Evolutionary conservation across 1,140 invertebrate species (phyloP), one percentile per base, ranked within the genome.

Genomic region (Drosophila albomicans): DNA sequence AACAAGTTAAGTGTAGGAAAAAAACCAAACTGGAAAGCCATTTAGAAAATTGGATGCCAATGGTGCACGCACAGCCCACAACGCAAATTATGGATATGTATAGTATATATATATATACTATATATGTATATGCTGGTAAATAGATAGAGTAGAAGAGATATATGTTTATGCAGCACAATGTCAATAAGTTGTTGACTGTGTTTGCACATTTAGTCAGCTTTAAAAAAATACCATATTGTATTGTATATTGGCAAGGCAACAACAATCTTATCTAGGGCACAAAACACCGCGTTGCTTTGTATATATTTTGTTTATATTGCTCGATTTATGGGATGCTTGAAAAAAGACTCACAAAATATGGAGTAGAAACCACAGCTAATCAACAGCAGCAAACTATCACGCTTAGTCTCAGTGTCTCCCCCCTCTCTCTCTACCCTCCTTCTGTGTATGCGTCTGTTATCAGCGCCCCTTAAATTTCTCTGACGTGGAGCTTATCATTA

Each of bases 21-120:
- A 69, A 72, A 16, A 72, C 32, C 46, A 61, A 56, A 43, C 10
- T 25, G 20, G 20, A 8, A n/a, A 75, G 35, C 75, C 75, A 82
- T 86, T 86, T 87, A 73, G 82, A 65, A 82, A 87, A 86, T 82
- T 86, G 79, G 70, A 62, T 71, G 62, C 51, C 81, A 64, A 61
- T 52, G 58, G 52, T 52, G 66, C 52, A 43, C 45, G 46, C 61
- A 77, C 64, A 79, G 75, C 63, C 11, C 41, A 43, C 41, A 45
- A 51, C 16, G 46, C 52, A 46, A 13, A 45, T 11, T 38, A 38
- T 8, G 8, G 6, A 41, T 51, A 41, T 16, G 25, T 49, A 54
- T 43, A 51, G 2, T 15, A 15, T 62, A 59, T 76, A 46, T 76
- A 64, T 13, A 6, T 38, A 20, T 43, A 16, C 2, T 54, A 45